These are phyloP conservation scores for Micrastur ruficollis DNA, from an alignment of 2,797 vertebrate species.

Conservation along the genomic window DNA sequence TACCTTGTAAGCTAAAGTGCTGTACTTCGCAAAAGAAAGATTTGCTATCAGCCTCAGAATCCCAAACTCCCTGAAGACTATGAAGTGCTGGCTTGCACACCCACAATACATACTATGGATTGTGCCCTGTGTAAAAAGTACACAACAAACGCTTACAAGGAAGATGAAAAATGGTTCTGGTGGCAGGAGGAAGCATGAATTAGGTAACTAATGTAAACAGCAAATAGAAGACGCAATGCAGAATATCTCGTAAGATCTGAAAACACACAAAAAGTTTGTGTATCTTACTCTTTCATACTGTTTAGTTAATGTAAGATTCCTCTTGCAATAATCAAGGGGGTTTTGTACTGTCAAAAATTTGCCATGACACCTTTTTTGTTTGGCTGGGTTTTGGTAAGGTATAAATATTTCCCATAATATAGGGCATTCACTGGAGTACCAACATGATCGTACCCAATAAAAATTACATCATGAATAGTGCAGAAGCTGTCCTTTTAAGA, in stretches of 20 bases:
- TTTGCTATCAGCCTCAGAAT: not conserved
- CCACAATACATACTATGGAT: not conserved
- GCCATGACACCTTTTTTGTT: not conserved
- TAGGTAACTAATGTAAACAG: not conserved
- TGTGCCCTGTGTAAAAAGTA: not conserved
- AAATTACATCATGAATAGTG: not conserved
- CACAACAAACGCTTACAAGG: not conserved
- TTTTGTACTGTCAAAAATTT: not conserved
- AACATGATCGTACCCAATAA: rapidly evolving
- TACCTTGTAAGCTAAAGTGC: not conserved
- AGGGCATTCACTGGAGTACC: not conserved
- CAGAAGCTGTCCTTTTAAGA: not conserved
- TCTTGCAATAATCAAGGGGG: not conserved
- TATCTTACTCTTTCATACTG: not conserved
- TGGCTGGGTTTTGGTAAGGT: not conserved
- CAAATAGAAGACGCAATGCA: not conserved
- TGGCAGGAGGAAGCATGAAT: not conserved
- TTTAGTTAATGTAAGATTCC: not conserved
- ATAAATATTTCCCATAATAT: not conserved
- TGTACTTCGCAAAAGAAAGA: not conserved
- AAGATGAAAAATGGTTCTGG: not conserved
- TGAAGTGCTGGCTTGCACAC: not conserved
- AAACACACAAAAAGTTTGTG: not conserved
- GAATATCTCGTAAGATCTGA: not conserved
- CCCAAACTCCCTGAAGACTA: not conserved